Evolutionary conservation across 2,113 vertebrate species (phyloP).

Genomic region (Spermophilus dauricus): DNA sequence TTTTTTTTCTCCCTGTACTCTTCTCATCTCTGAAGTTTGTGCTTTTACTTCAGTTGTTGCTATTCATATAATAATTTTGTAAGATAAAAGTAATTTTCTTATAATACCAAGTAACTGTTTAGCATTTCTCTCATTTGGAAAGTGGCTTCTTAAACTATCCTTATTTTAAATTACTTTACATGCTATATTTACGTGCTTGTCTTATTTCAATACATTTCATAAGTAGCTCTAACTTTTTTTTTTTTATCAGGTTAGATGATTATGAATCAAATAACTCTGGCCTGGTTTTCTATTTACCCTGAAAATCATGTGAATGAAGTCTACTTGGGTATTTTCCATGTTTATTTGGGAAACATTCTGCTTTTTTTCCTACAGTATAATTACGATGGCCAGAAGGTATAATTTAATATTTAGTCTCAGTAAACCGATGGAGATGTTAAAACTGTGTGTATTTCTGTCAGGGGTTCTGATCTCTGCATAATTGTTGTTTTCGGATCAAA

Average conservation of each 20-base stretch:
- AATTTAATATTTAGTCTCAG: not conserved
- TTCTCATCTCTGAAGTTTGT: not conserved
- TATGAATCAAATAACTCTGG: not conserved
- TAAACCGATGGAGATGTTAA: not conserved
- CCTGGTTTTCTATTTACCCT: not conserved
- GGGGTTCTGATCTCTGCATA: not conserved
- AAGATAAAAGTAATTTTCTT: not conserved
- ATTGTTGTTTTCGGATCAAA: not conserved
- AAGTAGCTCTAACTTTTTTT: conserved; percentile 14
- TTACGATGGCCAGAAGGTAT: not conserved
- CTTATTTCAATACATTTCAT: not conserved
- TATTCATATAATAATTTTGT: not conserved
- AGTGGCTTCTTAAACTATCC: not conserved
- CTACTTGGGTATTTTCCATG: not conserved
- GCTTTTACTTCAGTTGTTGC: not conserved
- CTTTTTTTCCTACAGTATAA: not conserved
- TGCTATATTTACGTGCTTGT: not conserved
- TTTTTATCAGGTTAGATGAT: not conserved
- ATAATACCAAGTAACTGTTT: not conserved
- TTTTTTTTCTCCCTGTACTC: not conserved
- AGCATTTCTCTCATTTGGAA: not conserved
- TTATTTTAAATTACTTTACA: not conserved
- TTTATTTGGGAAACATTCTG: not conserved
- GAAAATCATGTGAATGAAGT: not conserved
- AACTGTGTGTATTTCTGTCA: not conserved